Evolutionary conservation across 1,140 invertebrate species (phyloP).

Genomic region (Lerema accius): DNA sequence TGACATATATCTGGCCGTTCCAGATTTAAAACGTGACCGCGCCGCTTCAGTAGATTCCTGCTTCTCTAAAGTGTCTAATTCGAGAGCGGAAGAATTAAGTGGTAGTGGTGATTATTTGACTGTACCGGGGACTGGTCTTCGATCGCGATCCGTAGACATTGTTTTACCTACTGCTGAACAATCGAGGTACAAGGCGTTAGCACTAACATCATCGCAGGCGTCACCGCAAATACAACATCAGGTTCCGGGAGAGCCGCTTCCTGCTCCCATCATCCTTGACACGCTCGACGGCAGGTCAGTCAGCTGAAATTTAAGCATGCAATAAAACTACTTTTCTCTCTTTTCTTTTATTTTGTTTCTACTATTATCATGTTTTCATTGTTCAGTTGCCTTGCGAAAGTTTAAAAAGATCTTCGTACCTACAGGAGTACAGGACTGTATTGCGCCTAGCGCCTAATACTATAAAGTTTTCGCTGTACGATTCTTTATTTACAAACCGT

Average conservation of each 20-base stretch:
- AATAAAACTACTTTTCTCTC: slow-evolving; percentile 6
- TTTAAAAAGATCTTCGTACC: too few species aligned
- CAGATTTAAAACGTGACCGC: slow-evolving; percentile 90
- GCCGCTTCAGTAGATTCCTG: slow-evolving; percentile 94
- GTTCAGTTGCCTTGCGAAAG: not conserved
- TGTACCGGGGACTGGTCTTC: slow-evolving; percentile 85
- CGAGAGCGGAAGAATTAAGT: slow-evolving; percentile 86
- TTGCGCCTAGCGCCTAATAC: too few species aligned
- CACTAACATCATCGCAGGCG: slow-evolving; percentile 81
- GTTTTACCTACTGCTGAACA: slow-evolving; percentile 94
- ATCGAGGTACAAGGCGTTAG: slow-evolving; percentile 91
- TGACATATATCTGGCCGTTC: slow-evolving; percentile 92
- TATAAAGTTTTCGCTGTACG: too few species aligned
- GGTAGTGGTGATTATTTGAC: slow-evolving; percentile 85
- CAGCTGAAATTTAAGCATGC: slow-evolving; percentile 1
- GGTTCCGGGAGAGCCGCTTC: slow-evolving; percentile 38
- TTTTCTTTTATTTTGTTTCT: slow-evolving; percentile 5
- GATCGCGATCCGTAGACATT: slow-evolving; percentile 96
- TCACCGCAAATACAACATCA: slow-evolving; percentile 51
- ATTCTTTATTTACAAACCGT: too few species aligned
- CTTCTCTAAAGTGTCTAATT: slow-evolving; percentile 87
- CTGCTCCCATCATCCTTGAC: slow-evolving; percentile 43
- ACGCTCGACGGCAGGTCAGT: slow-evolving; percentile 68
- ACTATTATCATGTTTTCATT: not conserved
- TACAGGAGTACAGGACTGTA: too few species aligned